A percentile compares a stretch with the other conserved stretches of the same genome.
Evolutionary conservation across 2,888 invertebrate species (phyloP).

Genomic region (Eupithecia exiguata): DNA sequence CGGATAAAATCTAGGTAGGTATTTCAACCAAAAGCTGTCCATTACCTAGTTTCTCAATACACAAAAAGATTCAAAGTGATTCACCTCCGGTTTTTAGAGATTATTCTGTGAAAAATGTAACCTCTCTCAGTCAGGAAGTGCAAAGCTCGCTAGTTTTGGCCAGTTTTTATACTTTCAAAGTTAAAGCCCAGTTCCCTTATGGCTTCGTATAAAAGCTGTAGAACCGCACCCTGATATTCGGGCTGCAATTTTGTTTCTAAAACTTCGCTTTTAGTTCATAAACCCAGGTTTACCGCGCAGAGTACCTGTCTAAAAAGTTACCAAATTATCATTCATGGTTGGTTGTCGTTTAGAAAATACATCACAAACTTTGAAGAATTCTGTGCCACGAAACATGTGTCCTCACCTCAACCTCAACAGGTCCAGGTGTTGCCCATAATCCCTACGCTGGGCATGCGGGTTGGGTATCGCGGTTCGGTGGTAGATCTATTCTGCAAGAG

Average conservation of each 20-base stretch:
- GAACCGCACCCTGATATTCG: not conserved
- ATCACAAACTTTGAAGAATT: not conserved
- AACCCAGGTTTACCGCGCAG: not conserved
- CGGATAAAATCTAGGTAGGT: not conserved
- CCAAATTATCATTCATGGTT: not conserved
- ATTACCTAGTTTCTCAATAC: slow-evolving; percentile 2
- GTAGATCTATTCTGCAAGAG: too few relatives aligned
- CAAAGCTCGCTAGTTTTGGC: not conserved
- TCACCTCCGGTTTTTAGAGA: slow-evolving; percentile 9
- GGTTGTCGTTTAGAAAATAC: not conserved
- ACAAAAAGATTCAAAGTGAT: slow-evolving; percentile 5
- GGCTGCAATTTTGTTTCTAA: not conserved
- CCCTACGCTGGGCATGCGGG: too few relatives aligned
- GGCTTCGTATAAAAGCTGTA: not conserved
- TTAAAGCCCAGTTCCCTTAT: not conserved
- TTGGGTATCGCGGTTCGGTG: too few relatives aligned
- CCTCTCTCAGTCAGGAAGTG: not conserved
- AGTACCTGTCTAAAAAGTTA: not conserved
- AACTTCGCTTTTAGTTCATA: not conserved
- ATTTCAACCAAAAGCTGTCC: not conserved
- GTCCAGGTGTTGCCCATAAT: too few relatives aligned
- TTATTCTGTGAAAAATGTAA: not conserved
- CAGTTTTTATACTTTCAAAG: not conserved
- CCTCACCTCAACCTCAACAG: too few relatives aligned
- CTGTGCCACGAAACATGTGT: not conserved